Base-by-base conservation (phyloP, 2,113 vertebrate species). In the Amblyornis subalaris region DNA sequence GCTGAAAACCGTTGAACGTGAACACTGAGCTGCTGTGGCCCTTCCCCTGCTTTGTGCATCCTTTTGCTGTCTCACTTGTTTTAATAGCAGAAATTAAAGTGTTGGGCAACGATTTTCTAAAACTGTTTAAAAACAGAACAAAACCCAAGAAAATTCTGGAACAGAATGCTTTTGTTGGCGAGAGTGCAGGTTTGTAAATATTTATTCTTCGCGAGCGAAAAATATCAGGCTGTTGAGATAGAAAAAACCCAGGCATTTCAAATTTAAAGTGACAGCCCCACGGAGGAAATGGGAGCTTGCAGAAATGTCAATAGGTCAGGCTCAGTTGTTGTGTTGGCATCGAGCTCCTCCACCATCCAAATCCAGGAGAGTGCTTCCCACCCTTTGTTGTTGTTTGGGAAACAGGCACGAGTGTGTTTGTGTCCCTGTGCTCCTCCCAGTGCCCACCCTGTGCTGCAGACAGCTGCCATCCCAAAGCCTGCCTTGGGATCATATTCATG, bases 101-200 rank as follows among this genome's bases (percentile, higher is more conserved):
- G 40, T 85, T 88, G 93, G 70, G 85, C 74, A 76, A 85, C 0
- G 6, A 36, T 85, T 85, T 38, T 65, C 77, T 65, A 29, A 36
- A 88, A 61, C 57, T 69, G 85, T 78, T 91, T 69, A 55, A 72
- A 89, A 82, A 21, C 84, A 60, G 77, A 90, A 86, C 33, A 88
- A 73, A 80, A 88, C 12, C 50, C 35, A 16, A 75, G 79, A 92
- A 91, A 89, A 82, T 69, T 90, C 88, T 85, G 85, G 81, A 89
- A 69, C 92, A 90, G 88, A 91, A 88, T 85, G 90, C n/a, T 81
- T 94, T 94, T 76, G 77, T 72, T 95, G 93, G 93, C 36, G 19
- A 58, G 77, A 87, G 66, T 60, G 69, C 60, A 72, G 53, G 45
- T 91, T 95, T 95, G 93, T 89, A 85, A 95, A 93, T 88, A 83